Percentiles rank a stretch among this genome's conserved stretches.
phyloP scores from a whole-genome alignment of 2,113 vertebrate genomes.

The Toxostoma redivivum region DNA sequence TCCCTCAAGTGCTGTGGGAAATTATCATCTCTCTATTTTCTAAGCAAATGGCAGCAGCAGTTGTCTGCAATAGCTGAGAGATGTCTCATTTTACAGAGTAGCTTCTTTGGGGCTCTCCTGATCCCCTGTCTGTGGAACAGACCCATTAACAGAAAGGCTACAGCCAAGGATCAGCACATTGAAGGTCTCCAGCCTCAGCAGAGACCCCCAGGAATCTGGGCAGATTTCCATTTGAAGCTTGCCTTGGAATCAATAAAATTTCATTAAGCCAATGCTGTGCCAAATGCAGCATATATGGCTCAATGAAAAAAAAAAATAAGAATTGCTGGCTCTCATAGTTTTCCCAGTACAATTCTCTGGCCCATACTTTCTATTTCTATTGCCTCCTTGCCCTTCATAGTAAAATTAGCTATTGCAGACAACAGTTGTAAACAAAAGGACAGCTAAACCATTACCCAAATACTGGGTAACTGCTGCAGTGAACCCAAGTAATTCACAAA shows the following conservation, averaged over 20 bases:
- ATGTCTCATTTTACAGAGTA: background rate
- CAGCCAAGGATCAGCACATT: background rate
- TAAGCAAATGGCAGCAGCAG: background rate
- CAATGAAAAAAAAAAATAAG: background rate
- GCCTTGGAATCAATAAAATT: conserved; percentile 54
- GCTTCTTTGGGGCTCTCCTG: background rate
- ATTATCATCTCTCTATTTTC: background rate
- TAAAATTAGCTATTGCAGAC: background rate
- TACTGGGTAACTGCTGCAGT: background rate
- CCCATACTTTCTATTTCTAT: background rate
- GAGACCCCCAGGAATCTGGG: conserved; percentile 51
- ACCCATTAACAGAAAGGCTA: background rate
- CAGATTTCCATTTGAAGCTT: conserved; percentile 36
- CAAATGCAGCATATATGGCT: conserved; percentile 6
- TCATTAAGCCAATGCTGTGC: conserved; percentile 21
- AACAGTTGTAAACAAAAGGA: background rate
- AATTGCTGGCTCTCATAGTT: background rate
- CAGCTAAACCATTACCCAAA: background rate
- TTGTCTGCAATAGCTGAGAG: background rate
- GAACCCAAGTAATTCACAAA: background rate
- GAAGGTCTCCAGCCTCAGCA: conserved; percentile 26
- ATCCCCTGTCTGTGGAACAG: background rate
- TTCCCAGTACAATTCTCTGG: conserved; percentile 1
- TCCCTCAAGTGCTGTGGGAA: background rate
- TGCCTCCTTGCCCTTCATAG: background rate